Percentiles rank a stretch among this genome's conserved stretches.
Evolutionary conservation across 2,888 invertebrate genomes (phyloP).

Genomic region (Smittia sp.): DNA sequence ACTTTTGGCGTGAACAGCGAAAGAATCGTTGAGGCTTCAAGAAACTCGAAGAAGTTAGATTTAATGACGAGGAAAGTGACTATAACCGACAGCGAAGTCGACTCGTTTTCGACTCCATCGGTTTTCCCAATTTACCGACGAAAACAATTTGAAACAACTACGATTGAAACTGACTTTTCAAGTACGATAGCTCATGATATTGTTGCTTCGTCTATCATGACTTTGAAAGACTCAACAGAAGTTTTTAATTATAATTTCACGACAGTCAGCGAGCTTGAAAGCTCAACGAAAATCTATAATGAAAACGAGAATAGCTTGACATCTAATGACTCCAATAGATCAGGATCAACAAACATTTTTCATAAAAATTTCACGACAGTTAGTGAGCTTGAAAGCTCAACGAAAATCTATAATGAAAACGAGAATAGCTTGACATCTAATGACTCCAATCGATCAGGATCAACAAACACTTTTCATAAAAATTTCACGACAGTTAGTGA

Average conservation of each 20-base stretch:
- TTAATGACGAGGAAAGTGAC: conserved; percentile 32
- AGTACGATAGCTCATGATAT: too few relatives aligned
- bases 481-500: not conserved
- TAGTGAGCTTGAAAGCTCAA: not conserved
- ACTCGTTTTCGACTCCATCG: not conserved
- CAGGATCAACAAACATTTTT: not conserved
- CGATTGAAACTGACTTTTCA: not conserved
- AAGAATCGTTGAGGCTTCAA: not conserved
- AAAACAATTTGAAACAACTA: not conserved
- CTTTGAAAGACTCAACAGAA: too few relatives aligned
- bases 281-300: not conserved
- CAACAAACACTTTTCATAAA: not conserved
- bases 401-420: not conserved
- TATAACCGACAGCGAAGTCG: not conserved
- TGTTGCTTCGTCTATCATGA: too few relatives aligned
- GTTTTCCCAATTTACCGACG: conserved; percentile 33
- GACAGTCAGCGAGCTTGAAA: not conserved
- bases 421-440: not conserved
- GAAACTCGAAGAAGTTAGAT: not conserved
- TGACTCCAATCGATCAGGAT: not conserved
- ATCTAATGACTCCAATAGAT: not conserved
- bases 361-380: not conserved
- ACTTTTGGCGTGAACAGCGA: not conserved
- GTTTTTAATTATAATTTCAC: too few relatives aligned
- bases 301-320: not conserved